Evolutionary conservation across 2,888 invertebrate genomes (phyloP).

Genomic region (Tiphia femorata): DNA sequence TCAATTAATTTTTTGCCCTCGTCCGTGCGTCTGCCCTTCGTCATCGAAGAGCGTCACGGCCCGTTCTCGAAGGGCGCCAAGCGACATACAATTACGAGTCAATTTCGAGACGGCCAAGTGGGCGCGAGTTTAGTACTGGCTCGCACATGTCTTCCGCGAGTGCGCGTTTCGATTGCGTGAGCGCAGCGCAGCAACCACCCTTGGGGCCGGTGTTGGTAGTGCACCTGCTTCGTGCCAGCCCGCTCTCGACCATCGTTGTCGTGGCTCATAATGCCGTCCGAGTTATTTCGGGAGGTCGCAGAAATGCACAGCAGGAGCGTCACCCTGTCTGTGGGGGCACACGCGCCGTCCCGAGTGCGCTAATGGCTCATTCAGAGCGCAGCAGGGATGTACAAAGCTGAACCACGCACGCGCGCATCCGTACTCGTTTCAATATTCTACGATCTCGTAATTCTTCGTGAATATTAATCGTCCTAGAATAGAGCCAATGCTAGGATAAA

Average conservation of each 20-base stretch:
- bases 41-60: no score
- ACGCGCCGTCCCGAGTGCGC: conserved; percentile 28
- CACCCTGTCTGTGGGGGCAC: conserved; percentile 44
- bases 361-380: conserved; percentile 44
- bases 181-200: conserved; percentile 1
- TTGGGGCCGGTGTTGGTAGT: background rate
- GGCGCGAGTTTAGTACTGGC: background rate
- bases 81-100: background rate
- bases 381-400: conserved; percentile 24
- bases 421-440: background rate
- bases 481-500: no score
- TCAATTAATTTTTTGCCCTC: no score
- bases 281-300: conserved; percentile 38
- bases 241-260: background rate
- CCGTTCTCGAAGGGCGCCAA: no score
- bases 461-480: no score
- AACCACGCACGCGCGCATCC: background rate
- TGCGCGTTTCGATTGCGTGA: conserved; percentile 38
- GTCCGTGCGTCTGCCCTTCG: no score
- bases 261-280: conserved; percentile 8
- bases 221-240: conserved; percentile 26
- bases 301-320: conserved; percentile 32
- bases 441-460: no score
- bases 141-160: conserved; percentile 36
- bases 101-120: conserved; percentile 8